Evolutionary conservation across 2,888 invertebrate species (phyloP).

Genomic region (Bimastos eiseni): DNA sequence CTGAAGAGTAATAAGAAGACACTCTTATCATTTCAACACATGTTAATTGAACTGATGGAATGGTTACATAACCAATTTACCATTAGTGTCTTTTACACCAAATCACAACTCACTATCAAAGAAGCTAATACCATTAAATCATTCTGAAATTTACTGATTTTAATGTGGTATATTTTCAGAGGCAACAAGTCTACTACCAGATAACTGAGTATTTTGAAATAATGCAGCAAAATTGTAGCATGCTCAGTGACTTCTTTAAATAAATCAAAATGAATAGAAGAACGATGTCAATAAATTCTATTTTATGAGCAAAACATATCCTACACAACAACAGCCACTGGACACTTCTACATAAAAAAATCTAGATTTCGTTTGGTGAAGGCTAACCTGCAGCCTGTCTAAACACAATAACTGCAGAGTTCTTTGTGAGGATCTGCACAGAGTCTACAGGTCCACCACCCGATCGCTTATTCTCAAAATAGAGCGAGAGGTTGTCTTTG

Average conservation of each 20-base stretch:
- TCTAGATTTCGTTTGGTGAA: background rate
- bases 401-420: constrained; percentile 22
- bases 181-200: background rate
- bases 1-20: background rate
- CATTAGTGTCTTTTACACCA: background rate
- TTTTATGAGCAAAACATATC: background rate
- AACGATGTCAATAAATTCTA: background rate
- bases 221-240: background rate
- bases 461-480: constrained; percentile 30
- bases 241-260: background rate
- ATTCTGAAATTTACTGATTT: background rate
- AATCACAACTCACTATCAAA: background rate
- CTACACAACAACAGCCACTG: background rate
- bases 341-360: background rate
- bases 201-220: background rate
- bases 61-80: background rate
- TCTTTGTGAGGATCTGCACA: background rate
- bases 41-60: background rate
- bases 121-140: background rate
- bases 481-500: constrained; percentile 16
- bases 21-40: background rate
- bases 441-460: constrained; percentile 20
- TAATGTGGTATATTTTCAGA: background rate
- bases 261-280: background rate
- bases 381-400: background rate